These are phyloP conservation scores for Chauna torquata DNA, from an alignment of 2,113 vertebrate species.

Conservation along the genomic window DNA sequence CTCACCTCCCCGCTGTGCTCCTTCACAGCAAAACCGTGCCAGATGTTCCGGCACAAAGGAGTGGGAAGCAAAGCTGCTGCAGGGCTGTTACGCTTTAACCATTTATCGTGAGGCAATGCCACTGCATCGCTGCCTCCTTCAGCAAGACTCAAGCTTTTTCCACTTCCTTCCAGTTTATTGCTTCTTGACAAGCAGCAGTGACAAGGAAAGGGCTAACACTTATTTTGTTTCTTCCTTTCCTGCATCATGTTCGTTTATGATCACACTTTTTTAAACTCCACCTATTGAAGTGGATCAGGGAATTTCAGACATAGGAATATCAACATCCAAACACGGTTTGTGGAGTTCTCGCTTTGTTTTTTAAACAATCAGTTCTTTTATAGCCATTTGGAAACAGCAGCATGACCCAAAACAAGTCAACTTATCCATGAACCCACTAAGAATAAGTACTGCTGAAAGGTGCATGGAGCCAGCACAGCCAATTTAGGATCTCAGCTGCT, in stretches of 20 bases:
- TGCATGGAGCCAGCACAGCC: not conserved
- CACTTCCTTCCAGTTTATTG: not conserved
- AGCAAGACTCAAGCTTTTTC: fast-evolving
- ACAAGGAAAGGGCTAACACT: too few relatives aligned
- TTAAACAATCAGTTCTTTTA: not conserved
- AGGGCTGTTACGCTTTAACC: not conserved
- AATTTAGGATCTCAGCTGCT: not conserved
- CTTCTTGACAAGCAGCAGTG: not conserved
- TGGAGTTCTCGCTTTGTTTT: not conserved
- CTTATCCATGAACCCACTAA: not conserved
- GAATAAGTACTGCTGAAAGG: not conserved
- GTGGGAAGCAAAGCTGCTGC: not conserved
- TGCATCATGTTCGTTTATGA: not conserved
- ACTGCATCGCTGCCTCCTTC: not conserved
- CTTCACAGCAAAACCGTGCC: not conserved
- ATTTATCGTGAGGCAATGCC: fast-evolving
- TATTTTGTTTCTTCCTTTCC: not conserved
- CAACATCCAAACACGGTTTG: too few relatives aligned
- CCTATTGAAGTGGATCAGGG: not conserved
- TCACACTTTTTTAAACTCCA: not conserved
- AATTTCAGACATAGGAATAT: not conserved
- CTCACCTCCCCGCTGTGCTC: not conserved
- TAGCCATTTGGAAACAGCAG: not conserved
- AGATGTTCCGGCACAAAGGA: not conserved
- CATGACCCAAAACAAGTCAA: not conserved